Base-by-base conservation (phyloP, 1,140 invertebrate genomes). In the Trachymyrmex septentrionalis region DNA sequence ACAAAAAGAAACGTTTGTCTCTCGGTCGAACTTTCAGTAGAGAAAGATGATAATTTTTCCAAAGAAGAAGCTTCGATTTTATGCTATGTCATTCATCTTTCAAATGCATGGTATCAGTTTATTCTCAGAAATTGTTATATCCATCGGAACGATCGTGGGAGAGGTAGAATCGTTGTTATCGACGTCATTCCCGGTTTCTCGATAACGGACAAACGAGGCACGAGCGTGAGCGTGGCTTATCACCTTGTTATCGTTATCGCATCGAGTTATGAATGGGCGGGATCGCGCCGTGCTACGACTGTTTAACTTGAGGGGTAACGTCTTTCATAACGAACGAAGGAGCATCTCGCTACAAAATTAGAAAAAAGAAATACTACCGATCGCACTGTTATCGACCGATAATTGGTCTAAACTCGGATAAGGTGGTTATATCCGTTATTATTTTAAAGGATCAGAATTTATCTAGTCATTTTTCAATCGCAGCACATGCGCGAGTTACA, bases 251-350 rank as follows among this genome's bases (percentile, higher is more conserved):
- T 92, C 78, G 75, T 88, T 64, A 81, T 87, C 91, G 73, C 78
- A 81, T 57, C 75, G 64, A 92, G 86, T 92, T 92, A 92, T 91
- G 91, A 92, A 92, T 92, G 92, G 87, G 85, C 85, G 88, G 88
- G 85, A 87, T 91, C 69, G 73, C 63, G 75, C 44, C 84, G 63
- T 44, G 24, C 21, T 21, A 14, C 30, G 75, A 44, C 48, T 84
- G 86, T 63, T 55, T 38, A 59, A 88, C 63, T 86, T 44, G 4
- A 27, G 50, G 50, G 10, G 66, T 24, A 61, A 73, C 7, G 24
- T 75, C 63, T 76, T 76, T 77, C 59, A 27, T 34, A 44, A 27
- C 53, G 44, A 44, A 48, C 16, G n/a, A 72, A 64, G 27, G 27
- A 57, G 34, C 16, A 59, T 64, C 53, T 63, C 16, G 10, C 10